Percentiles rank a stretch among this genome's conserved stretches.
These are phyloP conservation scores for Benthosema pterotum DNA, from an alignment of 2,797 vertebrate genomes.

Conservation along the genomic window DNA sequence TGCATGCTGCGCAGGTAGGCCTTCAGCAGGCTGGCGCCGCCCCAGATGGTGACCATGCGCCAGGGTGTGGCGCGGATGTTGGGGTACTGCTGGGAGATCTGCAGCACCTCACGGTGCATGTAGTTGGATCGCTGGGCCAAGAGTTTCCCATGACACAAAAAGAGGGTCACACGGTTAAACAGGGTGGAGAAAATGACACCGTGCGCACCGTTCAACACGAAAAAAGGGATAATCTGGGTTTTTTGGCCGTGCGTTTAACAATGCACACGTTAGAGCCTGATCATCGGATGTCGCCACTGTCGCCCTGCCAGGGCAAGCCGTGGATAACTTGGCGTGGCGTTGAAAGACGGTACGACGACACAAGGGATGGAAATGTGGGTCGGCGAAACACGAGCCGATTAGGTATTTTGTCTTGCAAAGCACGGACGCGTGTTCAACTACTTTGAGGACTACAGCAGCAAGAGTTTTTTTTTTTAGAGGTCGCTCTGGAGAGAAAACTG, in stretches of 20 bases:
- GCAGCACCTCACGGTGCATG: slow-evolving; percentile 88
- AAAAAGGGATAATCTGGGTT: slow-evolving; percentile 10
- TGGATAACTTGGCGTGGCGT: slow-evolving; percentile 28
- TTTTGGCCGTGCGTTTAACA: slow-evolving; percentile 5
- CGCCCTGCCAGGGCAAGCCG: slow-evolving; percentile 26
- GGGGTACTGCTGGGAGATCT: slow-evolving; percentile 85
- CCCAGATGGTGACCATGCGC: slow-evolving; percentile 99
- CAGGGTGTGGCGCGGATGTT: slow-evolving; percentile 93
- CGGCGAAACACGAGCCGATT: not conserved
- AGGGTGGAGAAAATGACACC: slow-evolving; percentile 11
- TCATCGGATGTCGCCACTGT: slow-evolving; percentile 31
- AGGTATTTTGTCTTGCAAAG: not conserved
- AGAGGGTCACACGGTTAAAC: slow-evolving; percentile 10
- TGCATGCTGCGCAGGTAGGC: slow-evolving; percentile 95
- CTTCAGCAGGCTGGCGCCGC: slow-evolving; percentile 94
- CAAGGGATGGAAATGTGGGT: slow-evolving; percentile 7
- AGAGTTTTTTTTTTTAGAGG: no score
- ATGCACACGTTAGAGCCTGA: slow-evolving; percentile 21
- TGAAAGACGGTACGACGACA: slow-evolving; percentile 31
- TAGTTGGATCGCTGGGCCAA: slow-evolving; percentile 90
- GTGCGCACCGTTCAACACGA: not conserved
- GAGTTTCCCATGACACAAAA: slow-evolving; percentile 30
- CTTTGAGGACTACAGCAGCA: not conserved
- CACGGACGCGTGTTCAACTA: not conserved
- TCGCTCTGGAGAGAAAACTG: slow-evolving; percentile 6